These are phyloP conservation scores for Paradoxurus hermaphroditus DNA, from an alignment of 2,113 vertebrate species.

Conservation along the genomic window DNA sequence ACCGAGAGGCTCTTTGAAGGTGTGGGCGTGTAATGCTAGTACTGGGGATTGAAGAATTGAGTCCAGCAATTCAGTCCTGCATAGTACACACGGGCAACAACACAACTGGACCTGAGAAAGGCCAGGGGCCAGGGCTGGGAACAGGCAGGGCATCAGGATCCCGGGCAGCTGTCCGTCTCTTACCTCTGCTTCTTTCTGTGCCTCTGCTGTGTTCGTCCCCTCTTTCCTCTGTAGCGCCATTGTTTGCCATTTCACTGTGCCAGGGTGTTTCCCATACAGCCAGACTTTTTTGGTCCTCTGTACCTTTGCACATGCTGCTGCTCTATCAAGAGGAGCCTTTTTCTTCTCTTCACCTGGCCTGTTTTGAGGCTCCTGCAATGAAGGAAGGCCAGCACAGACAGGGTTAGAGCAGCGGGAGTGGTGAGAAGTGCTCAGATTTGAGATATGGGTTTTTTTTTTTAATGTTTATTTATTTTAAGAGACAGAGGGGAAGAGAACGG, in stretches of 20 bases:
- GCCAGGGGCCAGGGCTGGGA: neutral
- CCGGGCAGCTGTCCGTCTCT: neutral
- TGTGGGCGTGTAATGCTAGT: accelerated
- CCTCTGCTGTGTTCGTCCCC: neutral
- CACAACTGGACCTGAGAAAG: neutral
- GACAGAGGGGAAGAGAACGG: neutral
- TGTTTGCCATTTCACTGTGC: neutral
- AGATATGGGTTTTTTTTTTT: neutral
- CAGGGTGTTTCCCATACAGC: neutral
- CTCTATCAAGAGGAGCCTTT: neutral
- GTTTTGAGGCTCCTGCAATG: neutral
- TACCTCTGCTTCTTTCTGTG: neutral
- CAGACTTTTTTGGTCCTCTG: neutral
- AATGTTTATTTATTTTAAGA: neutral
- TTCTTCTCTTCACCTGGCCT: neutral
- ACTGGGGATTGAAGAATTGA: neutral
- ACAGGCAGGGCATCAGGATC: neutral
- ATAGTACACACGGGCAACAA: neutral
- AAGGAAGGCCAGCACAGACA: neutral
- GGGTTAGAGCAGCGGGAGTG: neutral
- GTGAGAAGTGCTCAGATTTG: neutral
- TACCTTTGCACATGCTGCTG: neutral
- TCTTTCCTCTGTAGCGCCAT: neutral
- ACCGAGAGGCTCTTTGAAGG: neutral
- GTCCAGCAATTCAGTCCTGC: neutral